phyloP scores from a whole-genome alignment of 2,888 invertebrate species.

The Gryllus longicercus region DNA sequence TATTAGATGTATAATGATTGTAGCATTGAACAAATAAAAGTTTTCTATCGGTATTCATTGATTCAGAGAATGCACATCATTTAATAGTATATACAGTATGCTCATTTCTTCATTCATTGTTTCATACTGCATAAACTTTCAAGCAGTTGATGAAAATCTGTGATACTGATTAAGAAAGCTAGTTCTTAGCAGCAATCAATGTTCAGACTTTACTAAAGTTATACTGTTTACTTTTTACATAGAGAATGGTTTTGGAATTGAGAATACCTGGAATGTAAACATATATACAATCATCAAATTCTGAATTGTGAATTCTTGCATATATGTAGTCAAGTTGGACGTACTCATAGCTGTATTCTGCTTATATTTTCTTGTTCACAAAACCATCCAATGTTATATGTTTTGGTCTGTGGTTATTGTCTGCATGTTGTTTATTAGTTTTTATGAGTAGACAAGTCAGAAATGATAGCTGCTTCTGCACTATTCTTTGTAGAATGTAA shows the following conservation, averaged over 20 bases:
- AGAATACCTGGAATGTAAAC: background rate
- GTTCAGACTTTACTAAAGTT: background rate
- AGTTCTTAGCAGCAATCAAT: background rate
- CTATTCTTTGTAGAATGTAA: too few species aligned
- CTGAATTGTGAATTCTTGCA: background rate
- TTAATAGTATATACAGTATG: constrained; percentile 17
- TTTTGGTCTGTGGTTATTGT: too few species aligned
- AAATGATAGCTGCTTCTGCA: too few species aligned
- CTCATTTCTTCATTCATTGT: background rate
- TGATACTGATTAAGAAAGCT: constrained; percentile 10
- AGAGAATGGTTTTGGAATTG: background rate
- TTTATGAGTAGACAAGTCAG: too few species aligned
- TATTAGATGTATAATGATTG: constrained; percentile 6
- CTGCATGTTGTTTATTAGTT: too few species aligned
- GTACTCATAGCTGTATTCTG: too few species aligned
- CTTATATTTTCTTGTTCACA: too few species aligned
- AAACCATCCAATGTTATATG: too few species aligned
- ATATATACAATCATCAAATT: background rate
- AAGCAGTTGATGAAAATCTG: constrained; percentile 17
- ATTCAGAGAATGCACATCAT: constrained; percentile 3
- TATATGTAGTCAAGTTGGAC: background rate
- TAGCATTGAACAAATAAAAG: constrained; percentile 6
- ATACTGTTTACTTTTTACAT: background rate
- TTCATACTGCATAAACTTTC: constrained; percentile 1
- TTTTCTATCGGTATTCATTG: constrained; percentile 17